Base-by-base conservation (phyloP, 2,797 vertebrate genomes). In the Danio kyathit region DNA sequence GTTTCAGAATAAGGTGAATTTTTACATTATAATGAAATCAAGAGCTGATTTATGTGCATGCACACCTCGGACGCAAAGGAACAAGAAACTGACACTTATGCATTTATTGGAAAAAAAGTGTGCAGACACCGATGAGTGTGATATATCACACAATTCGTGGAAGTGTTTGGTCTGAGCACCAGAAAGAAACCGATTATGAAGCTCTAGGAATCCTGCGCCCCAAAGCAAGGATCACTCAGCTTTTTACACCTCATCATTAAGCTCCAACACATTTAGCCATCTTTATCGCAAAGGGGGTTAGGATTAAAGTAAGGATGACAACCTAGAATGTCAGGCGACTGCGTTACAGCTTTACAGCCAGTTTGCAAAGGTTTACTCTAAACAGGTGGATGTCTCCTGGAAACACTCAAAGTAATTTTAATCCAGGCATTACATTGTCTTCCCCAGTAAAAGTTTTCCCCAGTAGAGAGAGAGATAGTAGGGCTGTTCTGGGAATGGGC, bases 211-310 rank as follows among this genome's bases (percentile, higher is more conserved):
- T n/a, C 29, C 59, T 29, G 63, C 17, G 5, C 59, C 17, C 2
- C 17, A 44, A 57, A 51, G 2, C 38, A 44, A 21, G 4, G 38
- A 71, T 71, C 59, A 54, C 41, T 49, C 41, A 7, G 57, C 11
- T 80, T 5, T 80, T 80, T 44, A 80, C 78, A 80, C 78, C 69
- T 80, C n/a, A 3, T 40, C 14, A 56, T 56, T 61, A 65, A 80
- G 48, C 78, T 73, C 16, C 5, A 51, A 72, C 78, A 80, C 41
- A 65, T 65, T 80, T 56, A 80, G 78, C 69, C 41, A 80, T 82
- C 67, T 78, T 78, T 60, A 79, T 54, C 19, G 0, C 19, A 61
- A n/a, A 74, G 17, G 52, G 60, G 16, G 64, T 67, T 52, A 14
- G 70, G 63, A 67, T 65, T 83, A 79, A 74, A 52, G 29, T 19